Conservation (phyloP, 1,140 invertebrate species). For the Brachionus plicatilis region DNA sequence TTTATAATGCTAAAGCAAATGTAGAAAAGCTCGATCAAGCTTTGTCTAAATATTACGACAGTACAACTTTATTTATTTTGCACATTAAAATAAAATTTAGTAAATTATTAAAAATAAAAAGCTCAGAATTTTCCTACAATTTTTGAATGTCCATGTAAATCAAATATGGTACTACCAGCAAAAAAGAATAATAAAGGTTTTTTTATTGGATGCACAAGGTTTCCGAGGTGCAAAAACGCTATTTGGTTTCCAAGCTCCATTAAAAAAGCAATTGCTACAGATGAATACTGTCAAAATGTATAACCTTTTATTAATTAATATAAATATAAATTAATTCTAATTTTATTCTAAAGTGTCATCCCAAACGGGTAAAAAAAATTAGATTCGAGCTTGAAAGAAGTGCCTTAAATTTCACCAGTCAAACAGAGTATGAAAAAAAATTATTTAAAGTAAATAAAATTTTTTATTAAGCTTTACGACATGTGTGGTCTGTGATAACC, state of each 20-base stretch:
- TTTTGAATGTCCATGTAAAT: constrained; percentile 71
- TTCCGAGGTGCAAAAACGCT: constrained; percentile 70
- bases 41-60: constrained; percentile 60
- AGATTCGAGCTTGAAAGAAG: constrained; percentile 67
- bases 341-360: constrained; percentile 62
- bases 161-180: constrained; percentile 65
- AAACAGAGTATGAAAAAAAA: constrained; percentile 45
- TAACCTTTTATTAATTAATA: constrained; percentile 44
- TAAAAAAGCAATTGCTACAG: constrained; percentile 61
- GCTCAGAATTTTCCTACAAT: constrained; percentile 51
- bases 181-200: constrained; percentile 61
- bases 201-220: constrained; percentile 70
- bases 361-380: constrained; percentile 63
- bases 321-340: neutral
- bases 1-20: constrained; percentile 60
- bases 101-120: neutral
- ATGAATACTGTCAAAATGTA: constrained; percentile 66
- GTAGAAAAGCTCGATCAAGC: constrained; percentile 62
- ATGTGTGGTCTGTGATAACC: constrained; percentile 12
- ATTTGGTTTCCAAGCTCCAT: constrained; percentile 72
- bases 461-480: neutral
- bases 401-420: constrained; percentile 49
- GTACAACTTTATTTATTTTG: constrained; percentile 45
- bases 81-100: constrained; percentile 31
- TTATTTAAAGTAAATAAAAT: neutral